A percentile compares a stretch with the other conserved stretches of the same genome.
phyloP scores from a whole-genome alignment of 2,797 vertebrate genomes.

The Sebastes melanostomus region DNA sequence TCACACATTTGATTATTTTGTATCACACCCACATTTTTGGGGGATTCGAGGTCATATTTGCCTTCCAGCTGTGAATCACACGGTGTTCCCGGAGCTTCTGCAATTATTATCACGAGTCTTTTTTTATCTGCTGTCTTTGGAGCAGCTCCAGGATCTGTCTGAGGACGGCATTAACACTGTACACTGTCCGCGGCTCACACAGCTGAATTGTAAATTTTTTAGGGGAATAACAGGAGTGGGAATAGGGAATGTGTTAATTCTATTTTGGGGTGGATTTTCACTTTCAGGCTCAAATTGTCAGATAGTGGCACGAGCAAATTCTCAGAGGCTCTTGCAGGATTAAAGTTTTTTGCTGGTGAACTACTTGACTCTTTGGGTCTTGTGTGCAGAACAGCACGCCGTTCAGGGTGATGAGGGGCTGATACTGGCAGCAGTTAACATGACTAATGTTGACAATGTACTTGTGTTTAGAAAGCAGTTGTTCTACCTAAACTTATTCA shows the following conservation, averaged over 20 bases:
- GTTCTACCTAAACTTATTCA: neutral
- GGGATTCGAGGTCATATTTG: neutral
- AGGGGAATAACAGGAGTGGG: neutral
- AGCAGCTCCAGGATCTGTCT: neutral
- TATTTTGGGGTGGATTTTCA: neutral
- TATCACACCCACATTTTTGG: neutral
- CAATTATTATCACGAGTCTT: neutral
- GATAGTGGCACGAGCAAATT: neutral
- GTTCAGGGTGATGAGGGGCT: neutral
- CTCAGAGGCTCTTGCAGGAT: slow-evolving; percentile 7
- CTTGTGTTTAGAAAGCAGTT: neutral
- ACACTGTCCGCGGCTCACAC: neutral
- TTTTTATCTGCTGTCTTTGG: neutral
- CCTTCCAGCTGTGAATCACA: neutral
- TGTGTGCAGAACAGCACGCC: neutral
- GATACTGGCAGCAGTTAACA: neutral
- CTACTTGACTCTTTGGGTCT: neutral
- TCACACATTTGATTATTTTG: neutral
- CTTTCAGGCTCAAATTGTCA: neutral
- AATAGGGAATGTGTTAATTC: neutral
- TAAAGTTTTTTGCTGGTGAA: slow-evolving; percentile 9
- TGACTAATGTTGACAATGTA: neutral
- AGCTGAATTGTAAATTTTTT: neutral
- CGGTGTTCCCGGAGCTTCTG: neutral
- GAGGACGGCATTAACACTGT: neutral